A percentile compares a stretch with the other conserved stretches of the same genome.
Conservation (phyloP, 2,113 vertebrate genomes). For the Alethe diademata region DNA sequence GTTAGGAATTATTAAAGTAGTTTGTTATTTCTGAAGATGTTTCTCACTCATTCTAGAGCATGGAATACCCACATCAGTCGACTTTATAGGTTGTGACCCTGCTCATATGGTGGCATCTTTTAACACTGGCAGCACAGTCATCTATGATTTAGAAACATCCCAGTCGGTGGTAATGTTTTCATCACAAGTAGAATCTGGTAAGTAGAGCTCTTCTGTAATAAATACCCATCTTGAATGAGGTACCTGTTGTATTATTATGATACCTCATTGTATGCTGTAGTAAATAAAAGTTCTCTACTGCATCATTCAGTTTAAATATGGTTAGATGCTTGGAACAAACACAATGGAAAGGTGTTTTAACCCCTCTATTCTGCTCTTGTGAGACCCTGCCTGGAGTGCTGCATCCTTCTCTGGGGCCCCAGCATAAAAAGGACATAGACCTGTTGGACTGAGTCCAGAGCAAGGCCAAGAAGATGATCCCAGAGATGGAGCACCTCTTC, state of each 20-base stretch:
- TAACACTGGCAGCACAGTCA: constrained; percentile 85
- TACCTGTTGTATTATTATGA: not conserved
- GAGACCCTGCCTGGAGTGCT: not conserved
- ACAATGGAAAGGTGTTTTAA: not conserved
- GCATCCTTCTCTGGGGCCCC: fast-evolving
- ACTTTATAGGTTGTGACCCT: constrained; percentile 96
- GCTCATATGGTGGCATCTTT: constrained; percentile 95
- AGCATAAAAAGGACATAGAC: not conserved
- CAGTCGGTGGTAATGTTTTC: constrained; percentile 88
- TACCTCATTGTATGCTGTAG: not conserved
- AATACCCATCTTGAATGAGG: not conserved
- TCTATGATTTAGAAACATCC: constrained; percentile 96
- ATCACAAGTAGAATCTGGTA: constrained; percentile 88
- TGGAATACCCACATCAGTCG: constrained; percentile 91
- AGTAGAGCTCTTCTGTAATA: constrained; percentile 14
- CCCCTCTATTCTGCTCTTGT: not conserved
- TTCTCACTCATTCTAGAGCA: constrained; percentile 75
- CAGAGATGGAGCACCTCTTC: not conserved
- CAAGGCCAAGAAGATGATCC: not conserved
- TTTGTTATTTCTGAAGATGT: not conserved
- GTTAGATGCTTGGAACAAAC: not conserved
- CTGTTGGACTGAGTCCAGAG: not conserved
- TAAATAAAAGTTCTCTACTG: not conserved
- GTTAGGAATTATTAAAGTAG: not conserved
- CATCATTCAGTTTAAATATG: not conserved